phyloP scores from a whole-genome alignment of 1,140 invertebrate genomes.

The Temnothorax longispinosus region DNA sequence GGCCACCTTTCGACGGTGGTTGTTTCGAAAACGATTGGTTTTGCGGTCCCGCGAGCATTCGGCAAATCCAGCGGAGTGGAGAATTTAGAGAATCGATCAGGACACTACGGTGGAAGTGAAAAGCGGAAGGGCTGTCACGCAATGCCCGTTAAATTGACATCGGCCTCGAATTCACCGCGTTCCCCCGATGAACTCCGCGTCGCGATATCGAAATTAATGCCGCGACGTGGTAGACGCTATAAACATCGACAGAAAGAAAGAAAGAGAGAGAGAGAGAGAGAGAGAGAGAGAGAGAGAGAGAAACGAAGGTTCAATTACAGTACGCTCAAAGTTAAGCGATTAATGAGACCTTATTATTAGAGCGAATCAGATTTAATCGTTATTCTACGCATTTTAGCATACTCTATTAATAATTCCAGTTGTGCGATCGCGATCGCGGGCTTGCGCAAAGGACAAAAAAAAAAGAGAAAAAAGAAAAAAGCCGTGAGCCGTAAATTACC shows the following conservation, averaged over 20 bases:
- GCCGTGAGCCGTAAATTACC: not conserved
- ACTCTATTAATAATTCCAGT: conserved; percentile 24
- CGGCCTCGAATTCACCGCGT: conserved; percentile 42
- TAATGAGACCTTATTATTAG: conserved; percentile 1
- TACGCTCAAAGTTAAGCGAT: conserved; percentile 13
- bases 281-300: not conserved
- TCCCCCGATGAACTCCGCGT: conserved; percentile 25
- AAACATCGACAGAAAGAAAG: conserved; percentile 8
- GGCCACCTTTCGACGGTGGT: not conserved
- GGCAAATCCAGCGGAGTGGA: conserved; percentile 12
- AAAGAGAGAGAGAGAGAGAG: conserved; percentile 1
- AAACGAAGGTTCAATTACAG: not conserved
- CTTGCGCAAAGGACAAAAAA: not conserved
- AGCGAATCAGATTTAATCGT: not conserved
- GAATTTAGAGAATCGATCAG: conserved; percentile 59
- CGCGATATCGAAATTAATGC: conserved; percentile 49
- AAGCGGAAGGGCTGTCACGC: conserved; percentile 31
- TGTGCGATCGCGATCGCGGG: not conserved
- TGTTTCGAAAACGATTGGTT: conserved; percentile 6
- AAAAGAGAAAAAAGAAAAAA: not conserved
- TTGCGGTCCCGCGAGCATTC: conserved; percentile 44
- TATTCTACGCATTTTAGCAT: conserved; percentile 29
- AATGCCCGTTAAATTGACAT: conserved; percentile 45
- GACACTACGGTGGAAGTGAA: conserved; percentile 7
- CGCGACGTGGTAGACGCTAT: not conserved